These are phyloP conservation scores for Rhinoptilus africanus DNA, from an alignment of 2,113 vertebrate genomes.

Conservation along the genomic window DNA sequence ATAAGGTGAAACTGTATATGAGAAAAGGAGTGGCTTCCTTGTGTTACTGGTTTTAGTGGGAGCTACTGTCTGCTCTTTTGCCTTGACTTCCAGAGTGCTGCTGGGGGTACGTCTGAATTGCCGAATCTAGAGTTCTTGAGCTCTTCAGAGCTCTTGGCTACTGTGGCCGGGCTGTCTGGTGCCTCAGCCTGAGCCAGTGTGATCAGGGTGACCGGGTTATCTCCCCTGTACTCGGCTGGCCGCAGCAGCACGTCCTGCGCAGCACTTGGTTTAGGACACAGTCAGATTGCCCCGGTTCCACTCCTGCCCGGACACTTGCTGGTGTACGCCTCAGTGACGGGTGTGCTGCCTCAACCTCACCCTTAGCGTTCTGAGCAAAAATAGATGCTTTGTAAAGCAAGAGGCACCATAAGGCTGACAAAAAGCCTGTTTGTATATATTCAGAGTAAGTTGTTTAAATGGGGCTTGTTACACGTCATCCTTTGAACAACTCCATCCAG, in stretches of 20 bases:
- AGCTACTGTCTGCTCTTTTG: background rate
- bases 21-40: background rate
- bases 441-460: background rate
- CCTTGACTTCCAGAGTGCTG: background rate
- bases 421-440: background rate
- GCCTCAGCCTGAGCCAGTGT: background rate
- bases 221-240: background rate
- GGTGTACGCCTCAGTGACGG: rapidly evolving
- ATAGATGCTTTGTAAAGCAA: background rate
- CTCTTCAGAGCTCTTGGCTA: background rate
- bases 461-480: background rate
- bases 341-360: background rate
- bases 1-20: background rate
- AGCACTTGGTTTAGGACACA: background rate
- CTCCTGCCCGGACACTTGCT: background rate
- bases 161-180: background rate
- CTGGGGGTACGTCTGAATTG: background rate
- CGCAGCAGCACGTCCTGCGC: background rate
- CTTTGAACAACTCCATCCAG: background rate
- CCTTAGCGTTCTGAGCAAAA: background rate
- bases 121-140: background rate
- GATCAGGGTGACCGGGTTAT: background rate
- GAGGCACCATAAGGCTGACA: background rate
- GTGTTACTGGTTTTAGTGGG: background rate
- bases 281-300: background rate